These are phyloP conservation scores for Eumeta japonica DNA, from an alignment of 1,140 invertebrate genomes.

Conservation along the genomic window DNA sequence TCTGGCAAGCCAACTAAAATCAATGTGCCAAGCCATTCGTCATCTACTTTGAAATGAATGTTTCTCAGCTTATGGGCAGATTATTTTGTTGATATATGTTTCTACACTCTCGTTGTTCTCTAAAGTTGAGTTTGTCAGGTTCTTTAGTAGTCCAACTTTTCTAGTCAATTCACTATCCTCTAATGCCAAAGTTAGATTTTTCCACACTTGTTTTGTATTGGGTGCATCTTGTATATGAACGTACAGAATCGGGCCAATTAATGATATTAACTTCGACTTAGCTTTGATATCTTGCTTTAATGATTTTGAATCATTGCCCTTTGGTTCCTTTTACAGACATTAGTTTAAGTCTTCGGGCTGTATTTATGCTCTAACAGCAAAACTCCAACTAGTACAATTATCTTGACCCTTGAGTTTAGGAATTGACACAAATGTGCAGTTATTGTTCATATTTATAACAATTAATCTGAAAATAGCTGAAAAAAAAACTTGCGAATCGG, in stretches of 20 bases:
- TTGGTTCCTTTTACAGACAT: not conserved
- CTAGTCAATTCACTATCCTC: no score
- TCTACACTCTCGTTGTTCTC: no score
- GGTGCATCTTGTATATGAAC: not conserved
- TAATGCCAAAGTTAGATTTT: not conserved
- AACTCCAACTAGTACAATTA: constrained; percentile 4
- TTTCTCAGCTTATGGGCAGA: constrained; percentile 18
- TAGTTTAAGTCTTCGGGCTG: constrained; percentile 1
- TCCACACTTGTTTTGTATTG: not conserved
- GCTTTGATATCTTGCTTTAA: no score
- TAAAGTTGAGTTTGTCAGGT: not conserved
- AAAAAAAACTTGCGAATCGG: no score
- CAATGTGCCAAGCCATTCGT: constrained; percentile 23
- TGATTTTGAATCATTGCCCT: not conserved
- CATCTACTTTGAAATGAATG: constrained; percentile 14
- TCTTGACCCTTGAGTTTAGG: constrained; percentile 1
- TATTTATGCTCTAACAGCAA: constrained; percentile 3
- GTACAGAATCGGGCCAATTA: constrained; percentile 1
- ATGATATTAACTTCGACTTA: constrained; percentile 3
- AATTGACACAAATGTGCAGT: not conserved
- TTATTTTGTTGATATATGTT: no score
- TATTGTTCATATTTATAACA: not conserved
- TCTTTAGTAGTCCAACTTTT: no score
- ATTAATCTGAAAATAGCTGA: no score
- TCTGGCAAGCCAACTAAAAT: constrained; percentile 22